Percentiles rank a stretch among this genome's conserved stretches.
Conservation (phyloP, 1,140 invertebrate species). For the Drosophila ercepeae region DNA sequence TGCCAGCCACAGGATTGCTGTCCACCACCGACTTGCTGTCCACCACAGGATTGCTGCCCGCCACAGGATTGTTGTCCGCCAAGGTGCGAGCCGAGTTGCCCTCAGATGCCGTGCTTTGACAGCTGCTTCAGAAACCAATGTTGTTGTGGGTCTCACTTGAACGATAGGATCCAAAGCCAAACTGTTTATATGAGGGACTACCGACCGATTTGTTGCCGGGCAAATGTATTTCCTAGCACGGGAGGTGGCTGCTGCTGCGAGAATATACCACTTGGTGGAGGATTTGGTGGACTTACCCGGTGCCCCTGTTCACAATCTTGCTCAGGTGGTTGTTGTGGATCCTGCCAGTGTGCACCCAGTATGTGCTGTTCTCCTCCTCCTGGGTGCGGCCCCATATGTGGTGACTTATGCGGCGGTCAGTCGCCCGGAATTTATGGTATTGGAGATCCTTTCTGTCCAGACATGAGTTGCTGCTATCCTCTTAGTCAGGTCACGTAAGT, state of each 20-base stretch:
- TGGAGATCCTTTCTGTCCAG: background rate
- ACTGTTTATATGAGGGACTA: conserved; percentile 50
- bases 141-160: background rate
- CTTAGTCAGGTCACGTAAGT: conserved; percentile 4
- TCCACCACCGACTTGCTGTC: background rate
- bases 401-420: conserved; percentile 2
- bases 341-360: background rate
- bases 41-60: background rate
- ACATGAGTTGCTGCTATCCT: background rate
- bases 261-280: conserved; percentile 2
- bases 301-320: background rate
- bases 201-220: background rate
- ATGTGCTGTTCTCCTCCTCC: background rate
- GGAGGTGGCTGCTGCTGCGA: background rate
- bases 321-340: background rate
- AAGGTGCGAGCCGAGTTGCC: background rate
- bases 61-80: conserved; percentile 7
- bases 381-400: background rate
- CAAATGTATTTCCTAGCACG: conserved; percentile 26
- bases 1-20: background rate
- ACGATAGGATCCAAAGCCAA: conserved; percentile 24
- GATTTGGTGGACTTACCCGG: background rate
- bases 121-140: background rate
- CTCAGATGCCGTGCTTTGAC: background rate
- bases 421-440: conserved; percentile 1